Evolutionary conservation across 2,113 vertebrate genomes (phyloP).

Genomic region (Amblyopsis rosae): DNA sequence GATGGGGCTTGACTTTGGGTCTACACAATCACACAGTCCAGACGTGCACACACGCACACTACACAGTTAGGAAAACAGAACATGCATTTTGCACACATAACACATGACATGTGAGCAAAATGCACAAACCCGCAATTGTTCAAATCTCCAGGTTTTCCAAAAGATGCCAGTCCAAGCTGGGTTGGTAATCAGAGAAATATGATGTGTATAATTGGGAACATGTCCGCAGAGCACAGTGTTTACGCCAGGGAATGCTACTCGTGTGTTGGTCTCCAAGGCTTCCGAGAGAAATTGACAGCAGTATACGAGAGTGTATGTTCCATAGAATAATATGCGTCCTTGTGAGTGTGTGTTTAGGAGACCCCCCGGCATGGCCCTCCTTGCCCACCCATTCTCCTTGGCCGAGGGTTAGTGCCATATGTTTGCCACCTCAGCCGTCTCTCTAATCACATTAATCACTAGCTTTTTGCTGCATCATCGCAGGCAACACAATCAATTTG

Average conservation of each 20-base stretch:
- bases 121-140: slow-evolving; percentile 57
- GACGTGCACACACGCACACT: slow-evolving; percentile 14
- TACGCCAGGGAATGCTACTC: slow-evolving; percentile 59
- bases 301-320: slow-evolving; percentile 54
- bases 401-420: slow-evolving; percentile 18
- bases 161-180: slow-evolving; percentile 59
- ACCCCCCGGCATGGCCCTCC: slow-evolving; percentile 3
- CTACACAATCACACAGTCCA: slow-evolving; percentile 36
- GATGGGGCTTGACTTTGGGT: slow-evolving; percentile 50
- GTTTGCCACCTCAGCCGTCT: slow-evolving; percentile 2
- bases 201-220: slow-evolving; percentile 69
- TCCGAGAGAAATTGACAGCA: slow-evolving; percentile 61
- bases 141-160: slow-evolving; percentile 43
- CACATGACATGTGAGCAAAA: slow-evolving; percentile 13
- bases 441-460: no score
- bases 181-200: slow-evolving; percentile 67
- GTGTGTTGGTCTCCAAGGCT: slow-evolving; percentile 58
- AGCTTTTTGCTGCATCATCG: neutral
- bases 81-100: slow-evolving; percentile 23
- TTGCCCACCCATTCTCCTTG: slow-evolving; percentile 12
- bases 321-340: slow-evolving; percentile 11
- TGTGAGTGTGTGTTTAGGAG: neutral
- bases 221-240: slow-evolving; percentile 53
- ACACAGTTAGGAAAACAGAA: slow-evolving; percentile 1
- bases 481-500: slow-evolving; percentile 19